Evolutionary conservation across 2,113 vertebrate species (phyloP), one percentile per base, ranked within the genome.

Genomic region (Halcyon malimbica): DNA sequence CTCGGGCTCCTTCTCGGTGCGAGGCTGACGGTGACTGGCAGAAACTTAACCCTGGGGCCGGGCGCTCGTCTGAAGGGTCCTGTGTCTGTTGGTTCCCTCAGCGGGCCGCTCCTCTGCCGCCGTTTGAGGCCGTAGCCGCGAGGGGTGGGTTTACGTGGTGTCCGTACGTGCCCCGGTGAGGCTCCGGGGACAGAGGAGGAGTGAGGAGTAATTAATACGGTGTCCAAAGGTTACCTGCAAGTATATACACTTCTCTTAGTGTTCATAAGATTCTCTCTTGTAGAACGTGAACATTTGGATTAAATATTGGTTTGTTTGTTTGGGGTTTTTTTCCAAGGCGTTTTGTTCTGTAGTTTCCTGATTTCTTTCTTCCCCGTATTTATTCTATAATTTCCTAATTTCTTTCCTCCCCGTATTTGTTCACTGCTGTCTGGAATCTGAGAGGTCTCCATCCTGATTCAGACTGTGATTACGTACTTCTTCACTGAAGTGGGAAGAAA

Each of bases 11-110:
- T 25, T 16, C 18, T 8, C 28, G 17, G 6, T 21, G 7, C 3
- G 3, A 5, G 67, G n/a, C 42, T 2, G 54, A 0, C 3, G 0
- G 0, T 0, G 39, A 2, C 15, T 3, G 1, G 60, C 37, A 3
- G 1, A 8, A 41, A 1, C 26, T 21, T 1, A 0, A 1, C 33
- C 18, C 33, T 4, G 33, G 28, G 26, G 48, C 29, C 35, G 0
- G 19, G 50, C 4, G 10, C 11, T 31, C 31, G 0, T 4, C 57
- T 7, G 51, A 9, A 4, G 10, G 13, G 37, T 2, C 20, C 20
- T 4, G 0, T 5, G 51, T 8, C 31, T 0, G 25, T 28, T 28
- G 51, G 26, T 53, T 4, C 25, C 25, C 13, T 0, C 2, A 9
- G 82, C 2, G 6, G 16, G 9, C 37, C 2, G 8, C 33, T 26